Conservation (phyloP, 2,888 invertebrate genomes). For the Diadegma fenestrale region DNA sequence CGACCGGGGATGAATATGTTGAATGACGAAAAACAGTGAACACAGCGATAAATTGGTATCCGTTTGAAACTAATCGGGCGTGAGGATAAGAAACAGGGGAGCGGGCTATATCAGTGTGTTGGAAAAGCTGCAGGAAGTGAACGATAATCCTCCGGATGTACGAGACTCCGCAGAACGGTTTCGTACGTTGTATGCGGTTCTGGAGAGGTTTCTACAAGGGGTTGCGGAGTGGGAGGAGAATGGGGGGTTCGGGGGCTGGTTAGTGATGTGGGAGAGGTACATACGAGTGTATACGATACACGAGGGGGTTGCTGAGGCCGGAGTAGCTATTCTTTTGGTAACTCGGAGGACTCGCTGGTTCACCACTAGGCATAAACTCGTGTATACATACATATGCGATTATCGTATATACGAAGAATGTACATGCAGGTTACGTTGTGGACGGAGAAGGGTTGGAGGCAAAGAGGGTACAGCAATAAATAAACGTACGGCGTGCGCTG, state of each 20-base stretch:
- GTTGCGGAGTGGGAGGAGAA: background rate
- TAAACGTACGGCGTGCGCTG: constrained; percentile 80
- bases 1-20: background rate
- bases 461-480: constrained; percentile 79
- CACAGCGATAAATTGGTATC: constrained; percentile 24
- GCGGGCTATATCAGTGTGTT: constrained; percentile 41
- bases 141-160: constrained; percentile 74
- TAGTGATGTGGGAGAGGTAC: constrained; percentile 49
- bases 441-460: constrained; percentile 19
- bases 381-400: constrained; percentile 59
- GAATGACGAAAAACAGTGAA: background rate
- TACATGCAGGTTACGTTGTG: constrained; percentile 52
- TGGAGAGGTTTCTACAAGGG: constrained; percentile 30
- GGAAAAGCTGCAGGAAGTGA: constrained; percentile 65
- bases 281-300: constrained; percentile 63
- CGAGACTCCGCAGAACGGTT: constrained; percentile 55
- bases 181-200: constrained; percentile 57
- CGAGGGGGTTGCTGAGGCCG: constrained; percentile 65
- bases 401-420: constrained; percentile 5
- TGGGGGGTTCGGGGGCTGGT: constrained; percentile 39
- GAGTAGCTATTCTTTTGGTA: constrained; percentile 71
- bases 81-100: constrained; percentile 66
- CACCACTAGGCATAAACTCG: constrained; percentile 10
- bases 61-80: constrained; percentile 1
- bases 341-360: constrained; percentile 50